Conservation (phyloP, 1,140 invertebrate species). For the Lasioglossum albipes region DNA sequence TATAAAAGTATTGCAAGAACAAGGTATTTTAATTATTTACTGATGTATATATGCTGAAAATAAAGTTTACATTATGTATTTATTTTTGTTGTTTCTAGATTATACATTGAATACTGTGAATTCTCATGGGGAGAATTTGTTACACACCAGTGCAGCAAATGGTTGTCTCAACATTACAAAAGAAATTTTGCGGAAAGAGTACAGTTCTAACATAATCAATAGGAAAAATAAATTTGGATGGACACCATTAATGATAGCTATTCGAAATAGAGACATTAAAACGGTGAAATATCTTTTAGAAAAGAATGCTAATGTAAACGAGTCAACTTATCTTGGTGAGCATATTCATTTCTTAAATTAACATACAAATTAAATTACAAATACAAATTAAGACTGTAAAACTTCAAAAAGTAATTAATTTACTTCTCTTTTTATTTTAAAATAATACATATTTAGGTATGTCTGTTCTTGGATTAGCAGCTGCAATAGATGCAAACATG, state of each 20-base stretch:
- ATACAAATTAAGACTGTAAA: not conserved
- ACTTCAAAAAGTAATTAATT: not conserved
- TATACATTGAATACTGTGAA: conserved; percentile 73
- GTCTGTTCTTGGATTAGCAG: conserved; percentile 70
- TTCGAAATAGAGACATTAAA: conserved; percentile 76
- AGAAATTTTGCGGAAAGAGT: conserved; percentile 65
- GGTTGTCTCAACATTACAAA: conserved; percentile 65
- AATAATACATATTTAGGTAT: conserved; percentile 65
- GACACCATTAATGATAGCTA: conserved; percentile 81
- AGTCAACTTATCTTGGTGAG: conserved; percentile 78
- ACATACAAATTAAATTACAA: not conserved
- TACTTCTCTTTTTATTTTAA: not conserved
- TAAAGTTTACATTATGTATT: not conserved
- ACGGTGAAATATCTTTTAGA: conserved; percentile 75
- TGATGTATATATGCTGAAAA: not conserved
- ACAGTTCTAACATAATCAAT: conserved; percentile 50
- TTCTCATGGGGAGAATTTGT: conserved; percentile 72
- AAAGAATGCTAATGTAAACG: conserved; percentile 73
- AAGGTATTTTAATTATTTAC: conserved; percentile 31
- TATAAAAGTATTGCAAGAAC: conserved; percentile 22
- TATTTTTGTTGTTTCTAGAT: conserved; percentile 52
- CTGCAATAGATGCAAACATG: conserved; percentile 69
- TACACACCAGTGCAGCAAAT: conserved; percentile 74
- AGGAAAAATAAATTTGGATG: conserved; percentile 79
- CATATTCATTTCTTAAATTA: not conserved